Evolutionary conservation across 2,113 vertebrate genomes (phyloP), one percentile per base, ranked within the genome.

Genomic region (Candoia aspera): DNA sequence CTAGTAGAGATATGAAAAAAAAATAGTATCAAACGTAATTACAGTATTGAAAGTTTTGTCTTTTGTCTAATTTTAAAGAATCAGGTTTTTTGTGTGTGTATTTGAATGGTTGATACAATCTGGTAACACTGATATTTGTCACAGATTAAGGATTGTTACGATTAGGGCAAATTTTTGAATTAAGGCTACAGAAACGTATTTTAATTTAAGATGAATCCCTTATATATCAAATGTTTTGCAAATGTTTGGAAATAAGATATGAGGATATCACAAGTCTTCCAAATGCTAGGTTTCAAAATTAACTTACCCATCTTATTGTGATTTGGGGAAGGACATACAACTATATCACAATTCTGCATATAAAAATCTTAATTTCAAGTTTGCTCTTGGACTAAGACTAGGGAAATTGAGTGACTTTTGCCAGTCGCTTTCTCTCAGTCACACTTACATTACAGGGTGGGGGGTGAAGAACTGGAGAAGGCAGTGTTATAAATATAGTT

Each of bases 161-260:
- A 37, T 88, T 58, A 58, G n/a, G 33, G 33, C 24, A 91, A 73
- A 10, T 55, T 42, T 55, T 85, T 21, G 29, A 60, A 60, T 90
- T 83, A 54, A 86, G 55, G 60, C 83, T 90, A 59, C 79, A 42
- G 24, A 87, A 87, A 60, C 29, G 59, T 55, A 15, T 24, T n/a
- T 59, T 55, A 12, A 62, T 62, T 60, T 83, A 73, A 87, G 73
- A 23, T 29, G 86, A 93, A 92, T 54, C 1, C 23, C 12, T 15
- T 37, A 90, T 42, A 53, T 23, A 83, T 89, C 55, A 84, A 92
- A 88, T 84, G 59, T 62, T 91, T 86, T 93, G 84, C 13, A 86
- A 58, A 79, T 4, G 46, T 11, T 55, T 62, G 55, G 46, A n/a
- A 58, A 88, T 90, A 87, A 90, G 86, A 84, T 90, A 90, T 6